Evolutionary conservation across 2,113 vertebrate genomes (phyloP), one percentile per base, ranked within the genome.

Genomic region (Opisthocomus hoazin): DNA sequence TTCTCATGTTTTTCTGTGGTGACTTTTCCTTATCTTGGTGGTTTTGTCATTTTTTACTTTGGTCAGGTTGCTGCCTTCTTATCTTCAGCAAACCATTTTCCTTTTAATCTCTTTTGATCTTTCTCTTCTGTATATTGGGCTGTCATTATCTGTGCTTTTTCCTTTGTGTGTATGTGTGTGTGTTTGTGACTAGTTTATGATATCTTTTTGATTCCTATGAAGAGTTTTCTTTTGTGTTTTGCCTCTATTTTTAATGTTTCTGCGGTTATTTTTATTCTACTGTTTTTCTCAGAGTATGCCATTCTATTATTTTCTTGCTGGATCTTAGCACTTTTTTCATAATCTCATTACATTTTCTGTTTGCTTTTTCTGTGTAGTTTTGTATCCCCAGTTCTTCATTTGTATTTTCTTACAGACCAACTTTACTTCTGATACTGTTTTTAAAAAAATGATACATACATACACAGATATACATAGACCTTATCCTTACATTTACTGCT

Each of bases 31-130:
- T 93, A 90, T 93, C 75, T 84, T 16, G 87, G 17, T 57, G 11
- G 0, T 4, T 61, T 77, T 71, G 16, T 78, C 8, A 60, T 86
- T 88, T 94, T 93, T 86, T 14, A 69, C 84, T 89, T 92, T 75
- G 24, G 86, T 86, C 48, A 58, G 41, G 39, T 86, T 91, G 54
- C 71, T 75, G 60, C 37, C 71, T 75, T 60, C 71, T 90, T 96
- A 89, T 94, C 76, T 95, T 89, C 54, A 87, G 54, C 10, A 71
- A 89, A 74, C 10, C 39, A 56, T 86, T 96, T 91, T 88, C 26
- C 45, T 78, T 96, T 81, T 90, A 89, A 96, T 86, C 79, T 93
- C 43, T 73, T 89, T 64, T 84, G 50, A 90, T 88, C 83, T 91
- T 80, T 83, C 58, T 70, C n/a, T 64, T 90, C 58, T 84, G 29